Conservation (phyloP, 2,888 invertebrate genomes). For the Tetranychus piercei region DNA sequence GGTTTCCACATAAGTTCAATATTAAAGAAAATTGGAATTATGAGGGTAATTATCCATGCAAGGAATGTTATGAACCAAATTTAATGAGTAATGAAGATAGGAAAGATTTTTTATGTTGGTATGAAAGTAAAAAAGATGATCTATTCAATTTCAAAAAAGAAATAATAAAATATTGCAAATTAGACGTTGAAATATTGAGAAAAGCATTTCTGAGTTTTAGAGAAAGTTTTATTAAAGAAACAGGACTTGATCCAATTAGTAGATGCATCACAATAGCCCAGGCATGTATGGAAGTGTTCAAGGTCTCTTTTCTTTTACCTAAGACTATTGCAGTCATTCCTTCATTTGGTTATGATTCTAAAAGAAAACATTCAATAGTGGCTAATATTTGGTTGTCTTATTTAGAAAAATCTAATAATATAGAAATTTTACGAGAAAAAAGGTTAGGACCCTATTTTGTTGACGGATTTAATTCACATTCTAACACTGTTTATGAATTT, state of each 20-base stretch:
- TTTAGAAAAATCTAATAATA: not conserved
- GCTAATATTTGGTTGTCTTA: constrained; percentile 13
- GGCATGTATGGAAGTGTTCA: constrained; percentile 18
- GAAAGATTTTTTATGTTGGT: not conserved
- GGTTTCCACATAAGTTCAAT: constrained; percentile 15
- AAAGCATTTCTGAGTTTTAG: constrained; percentile 8
- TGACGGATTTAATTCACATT: constrained; percentile 20
- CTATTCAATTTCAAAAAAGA: constrained; percentile 7
- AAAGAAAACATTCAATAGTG: not conserved
- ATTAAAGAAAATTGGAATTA: not conserved
- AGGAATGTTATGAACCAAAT: not conserved
- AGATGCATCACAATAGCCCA: constrained; percentile 20
- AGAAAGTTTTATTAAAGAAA: not conserved
- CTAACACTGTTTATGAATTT: constrained; percentile 23
- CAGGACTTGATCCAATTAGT: constrained; percentile 15
- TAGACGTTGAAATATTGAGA: constrained; percentile 16
- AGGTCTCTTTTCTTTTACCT: constrained; percentile 10
- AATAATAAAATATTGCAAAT: constrained; percentile 16
- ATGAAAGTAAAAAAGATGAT: not conserved
- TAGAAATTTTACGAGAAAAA: constrained; percentile 18
- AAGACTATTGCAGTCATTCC: constrained; percentile 19
- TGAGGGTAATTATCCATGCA: not conserved
- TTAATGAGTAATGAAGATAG: not conserved
- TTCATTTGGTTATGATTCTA: constrained; percentile 15
- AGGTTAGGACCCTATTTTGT: constrained; percentile 22